phyloP scores from a whole-genome alignment of 2,113 vertebrate genomes.

The Platysternon megacephalum region DNA sequence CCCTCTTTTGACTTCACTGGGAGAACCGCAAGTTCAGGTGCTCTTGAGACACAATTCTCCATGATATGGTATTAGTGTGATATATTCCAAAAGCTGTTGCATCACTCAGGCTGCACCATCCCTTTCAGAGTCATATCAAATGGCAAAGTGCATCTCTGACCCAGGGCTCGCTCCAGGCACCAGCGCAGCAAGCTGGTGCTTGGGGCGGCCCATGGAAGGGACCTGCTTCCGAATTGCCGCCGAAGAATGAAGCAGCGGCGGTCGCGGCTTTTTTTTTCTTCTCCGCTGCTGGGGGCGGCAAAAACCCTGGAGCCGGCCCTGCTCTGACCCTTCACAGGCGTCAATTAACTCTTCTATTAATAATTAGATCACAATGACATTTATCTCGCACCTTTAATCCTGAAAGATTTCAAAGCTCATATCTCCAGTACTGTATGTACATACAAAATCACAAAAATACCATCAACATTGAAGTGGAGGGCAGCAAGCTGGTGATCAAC shows the following conservation, averaged over 20 bases:
- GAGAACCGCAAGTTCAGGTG: neutral
- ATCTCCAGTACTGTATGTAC: neutral
- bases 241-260: no score
- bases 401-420: neutral
- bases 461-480: neutral
- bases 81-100: constrained; percentile 10
- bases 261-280: no score
- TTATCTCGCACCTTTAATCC: neutral
- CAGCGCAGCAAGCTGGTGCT: no score
- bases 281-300: no score
- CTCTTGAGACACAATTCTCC: neutral
- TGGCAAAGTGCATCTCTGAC: neutral
- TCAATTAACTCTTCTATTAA: neutral
- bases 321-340: neutral
- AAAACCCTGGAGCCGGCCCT: no score
- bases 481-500: neutral
- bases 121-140: neutral
- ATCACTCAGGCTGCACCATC: neutral
- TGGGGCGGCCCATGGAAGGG: no score
- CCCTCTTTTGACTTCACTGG: neutral
- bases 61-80: neutral
- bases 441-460: neutral
- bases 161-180: no score
- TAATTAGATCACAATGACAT: neutral
- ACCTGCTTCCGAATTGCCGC: no score